These are phyloP conservation scores for Atractosteus spatula DNA, from an alignment of 2,113 vertebrate species.

Conservation along the genomic window DNA sequence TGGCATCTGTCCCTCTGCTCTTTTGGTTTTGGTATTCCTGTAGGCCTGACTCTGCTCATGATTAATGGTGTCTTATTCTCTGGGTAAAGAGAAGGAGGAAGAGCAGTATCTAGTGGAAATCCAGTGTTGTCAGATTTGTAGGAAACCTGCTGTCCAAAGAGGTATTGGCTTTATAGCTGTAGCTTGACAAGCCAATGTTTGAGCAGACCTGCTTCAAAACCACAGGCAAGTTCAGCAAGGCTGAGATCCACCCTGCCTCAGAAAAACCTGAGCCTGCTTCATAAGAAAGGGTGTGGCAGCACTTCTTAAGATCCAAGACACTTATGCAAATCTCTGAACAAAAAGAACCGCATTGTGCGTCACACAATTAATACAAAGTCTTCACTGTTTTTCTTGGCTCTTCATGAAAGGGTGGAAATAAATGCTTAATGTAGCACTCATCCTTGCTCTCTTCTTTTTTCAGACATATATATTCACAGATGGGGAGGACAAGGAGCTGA, in stretches of 20 bases:
- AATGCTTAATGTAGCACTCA: background rate
- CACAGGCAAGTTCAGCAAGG: background rate
- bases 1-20: background rate
- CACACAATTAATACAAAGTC: background rate
- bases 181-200: background rate
- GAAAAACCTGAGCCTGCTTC: background rate
- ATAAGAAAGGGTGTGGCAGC: too few relatives aligned
- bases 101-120: background rate
- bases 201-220: background rate
- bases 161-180: background rate
- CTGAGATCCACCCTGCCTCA: background rate
- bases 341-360: background rate
- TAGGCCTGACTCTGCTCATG: background rate
- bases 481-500: conserved; percentile 83
- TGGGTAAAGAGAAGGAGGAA: background rate
- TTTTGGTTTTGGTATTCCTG: conserved; percentile 1
- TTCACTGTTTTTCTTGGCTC: background rate
- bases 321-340: background rate
- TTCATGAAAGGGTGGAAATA: background rate
- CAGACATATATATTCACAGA: conserved; percentile 96
- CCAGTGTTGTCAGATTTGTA: background rate
- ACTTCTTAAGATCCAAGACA: too few relatives aligned
- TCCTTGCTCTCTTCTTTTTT: conserved; percentile 22
- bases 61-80: background rate
- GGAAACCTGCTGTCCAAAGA: too few relatives aligned